Percentiles rank a stretch among this genome's conserved stretches.
These are phyloP conservation scores for Bubo scandiacus DNA, from an alignment of 2,113 vertebrate species.

Conservation along the genomic window DNA sequence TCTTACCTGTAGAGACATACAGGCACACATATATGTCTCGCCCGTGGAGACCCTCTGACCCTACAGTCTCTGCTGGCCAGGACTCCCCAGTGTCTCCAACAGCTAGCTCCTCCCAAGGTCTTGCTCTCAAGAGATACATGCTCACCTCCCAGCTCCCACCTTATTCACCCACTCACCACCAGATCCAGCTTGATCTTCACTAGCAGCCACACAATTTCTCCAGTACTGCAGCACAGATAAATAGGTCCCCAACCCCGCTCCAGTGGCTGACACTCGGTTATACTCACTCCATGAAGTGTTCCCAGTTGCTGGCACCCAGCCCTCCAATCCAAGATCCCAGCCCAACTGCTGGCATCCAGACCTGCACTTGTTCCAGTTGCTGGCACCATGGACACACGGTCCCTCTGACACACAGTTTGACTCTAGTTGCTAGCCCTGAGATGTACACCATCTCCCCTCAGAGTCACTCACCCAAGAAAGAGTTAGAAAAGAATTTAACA, in stretches of 20 bases:
- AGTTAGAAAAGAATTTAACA: background rate
- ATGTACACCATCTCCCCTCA: background rate
- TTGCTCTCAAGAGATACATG: background rate
- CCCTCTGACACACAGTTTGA: fast-evolving
- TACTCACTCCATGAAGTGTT: background rate
- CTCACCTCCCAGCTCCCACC: background rate
- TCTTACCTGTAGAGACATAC: background rate
- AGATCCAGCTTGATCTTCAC: background rate
- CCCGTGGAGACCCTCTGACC: background rate
- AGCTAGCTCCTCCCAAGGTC: background rate
- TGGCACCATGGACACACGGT: fast-evolving
- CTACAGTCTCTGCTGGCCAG: background rate
- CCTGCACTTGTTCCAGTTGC: background rate
- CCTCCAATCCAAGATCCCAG: background rate
- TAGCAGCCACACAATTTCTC: background rate
- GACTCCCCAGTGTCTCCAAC: background rate
- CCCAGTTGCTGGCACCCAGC: background rate
- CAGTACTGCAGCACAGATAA: background rate
- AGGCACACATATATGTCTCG: fast-evolving
- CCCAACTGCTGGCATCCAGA: background rate
- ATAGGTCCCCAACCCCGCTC: background rate
- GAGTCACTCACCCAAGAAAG: background rate
- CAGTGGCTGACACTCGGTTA: background rate
- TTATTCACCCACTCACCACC: background rate
- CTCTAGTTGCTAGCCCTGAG: background rate